These are phyloP conservation scores for Drosophila helvetica DNA, from an alignment of 2,888 invertebrate species.

Conservation along the genomic window DNA sequence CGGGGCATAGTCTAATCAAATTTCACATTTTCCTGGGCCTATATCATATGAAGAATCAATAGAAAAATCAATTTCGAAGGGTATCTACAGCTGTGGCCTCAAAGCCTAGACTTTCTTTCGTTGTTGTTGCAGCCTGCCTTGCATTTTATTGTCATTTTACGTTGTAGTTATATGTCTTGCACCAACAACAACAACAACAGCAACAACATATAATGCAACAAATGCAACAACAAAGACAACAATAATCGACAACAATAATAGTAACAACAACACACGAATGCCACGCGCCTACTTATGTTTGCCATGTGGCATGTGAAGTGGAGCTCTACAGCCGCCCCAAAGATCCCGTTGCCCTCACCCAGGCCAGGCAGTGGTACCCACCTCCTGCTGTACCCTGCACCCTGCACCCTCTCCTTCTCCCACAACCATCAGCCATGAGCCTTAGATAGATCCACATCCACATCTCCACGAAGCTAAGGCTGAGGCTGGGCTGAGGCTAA, in stretches of 20 bases:
- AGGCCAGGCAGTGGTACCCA: conserved; percentile 11
- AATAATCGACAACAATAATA: conserved; percentile 78
- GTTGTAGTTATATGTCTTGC: conserved; percentile 72
- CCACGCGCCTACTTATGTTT: conserved; percentile 82
- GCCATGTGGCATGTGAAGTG: conserved; percentile 79
- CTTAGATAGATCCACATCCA: conserved; percentile 65
- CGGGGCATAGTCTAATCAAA: fast-evolving
- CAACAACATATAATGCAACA: conserved; percentile 30
- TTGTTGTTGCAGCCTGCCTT: conserved; percentile 45
- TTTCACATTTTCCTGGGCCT: not conserved
- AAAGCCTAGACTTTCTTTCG: conserved; percentile 7
- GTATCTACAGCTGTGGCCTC: not conserved
- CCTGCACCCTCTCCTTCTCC: not conserved
- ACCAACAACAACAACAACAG: conserved; percentile 41
- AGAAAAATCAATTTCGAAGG: not conserved
- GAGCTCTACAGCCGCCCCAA: conserved; percentile 45
- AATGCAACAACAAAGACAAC: conserved; percentile 60
- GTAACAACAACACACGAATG: conserved; percentile 81
- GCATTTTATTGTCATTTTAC: conserved; percentile 73
- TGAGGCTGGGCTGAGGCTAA: not conserved
- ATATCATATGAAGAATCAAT: too few species aligned
- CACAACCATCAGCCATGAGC: conserved; percentile 8
- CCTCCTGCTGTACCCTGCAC: not conserved
- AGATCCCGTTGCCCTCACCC: conserved; percentile 53
- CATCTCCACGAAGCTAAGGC: conserved; percentile 25